These are phyloP conservation scores for Channa argus DNA, from an alignment of 2,113 vertebrate species.

Conservation along the genomic window DNA sequence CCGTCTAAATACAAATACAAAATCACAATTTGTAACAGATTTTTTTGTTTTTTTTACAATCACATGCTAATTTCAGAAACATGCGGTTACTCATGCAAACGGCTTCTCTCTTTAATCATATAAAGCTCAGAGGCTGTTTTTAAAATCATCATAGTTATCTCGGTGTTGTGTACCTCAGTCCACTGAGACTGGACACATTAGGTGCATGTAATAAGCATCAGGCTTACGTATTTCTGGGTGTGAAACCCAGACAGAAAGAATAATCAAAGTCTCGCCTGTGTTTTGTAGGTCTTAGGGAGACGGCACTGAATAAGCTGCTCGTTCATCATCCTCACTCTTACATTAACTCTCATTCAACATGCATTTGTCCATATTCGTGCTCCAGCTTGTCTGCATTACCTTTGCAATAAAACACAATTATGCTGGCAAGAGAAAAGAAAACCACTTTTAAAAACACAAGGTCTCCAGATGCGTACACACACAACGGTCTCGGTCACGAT, in stretches of 20 bases:
- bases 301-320: conserved; percentile 12
- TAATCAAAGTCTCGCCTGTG: conserved; percentile 42
- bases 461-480: conserved; percentile 9
- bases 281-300: conserved; percentile 6
- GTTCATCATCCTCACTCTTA: conserved; percentile 37
- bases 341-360: neutral
- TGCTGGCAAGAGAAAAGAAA: neutral
- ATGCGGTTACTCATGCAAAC: conserved; percentile 46
- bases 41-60: conserved; percentile 6
- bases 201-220: conserved; percentile 33
- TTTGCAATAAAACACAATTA: conserved; percentile 17
- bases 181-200: neutral
- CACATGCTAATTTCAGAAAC: conserved; percentile 38
- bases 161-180: conserved; percentile 9
- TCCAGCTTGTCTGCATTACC: conserved; percentile 1
- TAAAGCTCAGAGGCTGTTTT: conserved; percentile 16
- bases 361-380: conserved; percentile 1
- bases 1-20: neutral
- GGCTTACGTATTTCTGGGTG: conserved; percentile 9
- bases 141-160: neutral
- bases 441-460: neutral
- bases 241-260: conserved; percentile 19
- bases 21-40: neutral
- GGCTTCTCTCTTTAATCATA: conserved; percentile 27
- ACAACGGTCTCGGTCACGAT: too few species aligned